Percentiles rank a stretch among this genome's conserved stretches.
phyloP scores from a whole-genome alignment of 2,888 invertebrate genomes.

The Acrobasis suavella region DNA sequence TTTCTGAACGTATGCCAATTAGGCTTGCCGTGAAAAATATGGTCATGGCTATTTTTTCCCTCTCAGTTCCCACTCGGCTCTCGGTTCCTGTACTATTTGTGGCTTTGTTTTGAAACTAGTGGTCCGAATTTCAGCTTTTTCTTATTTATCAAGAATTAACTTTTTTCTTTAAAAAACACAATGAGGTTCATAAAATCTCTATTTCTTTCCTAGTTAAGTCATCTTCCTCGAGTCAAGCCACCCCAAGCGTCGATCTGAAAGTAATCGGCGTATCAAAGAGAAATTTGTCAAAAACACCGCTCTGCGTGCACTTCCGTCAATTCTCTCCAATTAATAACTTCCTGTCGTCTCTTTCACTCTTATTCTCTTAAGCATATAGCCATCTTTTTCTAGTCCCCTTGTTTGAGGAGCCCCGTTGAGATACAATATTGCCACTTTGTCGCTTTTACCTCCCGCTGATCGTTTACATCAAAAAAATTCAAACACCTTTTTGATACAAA shows the following conservation, averaged over 20 bases:
- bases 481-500: background rate
- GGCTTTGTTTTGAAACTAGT: too few species aligned
- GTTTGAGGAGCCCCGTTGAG: conserved; percentile 80
- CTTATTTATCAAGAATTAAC: background rate
- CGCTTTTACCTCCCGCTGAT: conserved; percentile 71
- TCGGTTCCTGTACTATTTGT: too few species aligned
- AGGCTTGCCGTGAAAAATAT: too few species aligned
- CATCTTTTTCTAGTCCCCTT: conserved; percentile 67
- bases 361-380: conserved; percentile 34
- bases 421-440: conserved; percentile 82
- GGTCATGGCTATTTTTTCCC: too few species aligned
- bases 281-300: conserved; percentile 82
- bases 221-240: conserved; percentile 53
- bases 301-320: conserved; percentile 77
- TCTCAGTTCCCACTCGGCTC: too few species aligned
- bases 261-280: conserved; percentile 80
- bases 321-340: conserved; percentile 81
- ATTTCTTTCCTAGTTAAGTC: conserved; percentile 41
- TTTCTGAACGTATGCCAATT: too few species aligned
- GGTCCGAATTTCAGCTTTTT: too few species aligned
- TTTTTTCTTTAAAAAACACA: background rate
- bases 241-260: conserved; percentile 76
- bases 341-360: conserved; percentile 47
- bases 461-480: conserved; percentile 51
- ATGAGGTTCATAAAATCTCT: conserved; percentile 21